Conservation (phyloP, 2,113 vertebrate species). For the Rhabdomys dilectus region DNA sequence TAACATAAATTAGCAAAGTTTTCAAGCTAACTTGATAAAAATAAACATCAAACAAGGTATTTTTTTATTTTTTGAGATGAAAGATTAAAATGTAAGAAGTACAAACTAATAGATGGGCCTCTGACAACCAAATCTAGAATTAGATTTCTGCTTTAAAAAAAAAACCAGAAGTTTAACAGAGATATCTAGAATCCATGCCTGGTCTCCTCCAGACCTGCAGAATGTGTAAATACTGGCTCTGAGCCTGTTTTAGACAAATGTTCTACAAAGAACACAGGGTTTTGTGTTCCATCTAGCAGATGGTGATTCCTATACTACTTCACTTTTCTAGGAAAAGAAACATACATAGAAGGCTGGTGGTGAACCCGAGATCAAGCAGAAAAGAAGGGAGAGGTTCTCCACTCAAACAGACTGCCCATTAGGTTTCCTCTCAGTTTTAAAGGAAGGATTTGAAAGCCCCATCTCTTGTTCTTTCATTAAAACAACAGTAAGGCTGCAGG, state of each 20-base stretch:
- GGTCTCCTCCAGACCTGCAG: neutral
- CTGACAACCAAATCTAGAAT: slow-evolving; percentile 45
- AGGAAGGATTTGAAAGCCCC: neutral
- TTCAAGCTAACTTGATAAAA: neutral
- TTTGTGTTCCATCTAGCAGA: slow-evolving; percentile 25
- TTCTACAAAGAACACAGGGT: slow-evolving; percentile 17
- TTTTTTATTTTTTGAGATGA: neutral
- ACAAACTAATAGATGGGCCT: neutral
- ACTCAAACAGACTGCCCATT: neutral
- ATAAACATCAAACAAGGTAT: neutral
- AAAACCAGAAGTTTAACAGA: slow-evolving; percentile 34
- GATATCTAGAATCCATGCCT: neutral
- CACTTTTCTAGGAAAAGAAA: neutral
- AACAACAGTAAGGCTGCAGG: neutral
- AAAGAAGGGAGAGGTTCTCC: neutral
- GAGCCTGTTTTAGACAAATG: slow-evolving; percentile 46
- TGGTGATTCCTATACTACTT: neutral
- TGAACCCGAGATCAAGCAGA: neutral
- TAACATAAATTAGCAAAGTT: neutral
- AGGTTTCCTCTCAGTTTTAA: neutral
- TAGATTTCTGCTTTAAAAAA: slow-evolving; percentile 46
- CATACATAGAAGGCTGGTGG: neutral
- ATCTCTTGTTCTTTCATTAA: slow-evolving; percentile 2
- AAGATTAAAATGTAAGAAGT: slow-evolving; percentile 17
- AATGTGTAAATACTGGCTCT: slow-evolving; percentile 46